Base-by-base conservation (phyloP, 1,140 invertebrate species). In the Choristoneura fumiferana region DNA sequence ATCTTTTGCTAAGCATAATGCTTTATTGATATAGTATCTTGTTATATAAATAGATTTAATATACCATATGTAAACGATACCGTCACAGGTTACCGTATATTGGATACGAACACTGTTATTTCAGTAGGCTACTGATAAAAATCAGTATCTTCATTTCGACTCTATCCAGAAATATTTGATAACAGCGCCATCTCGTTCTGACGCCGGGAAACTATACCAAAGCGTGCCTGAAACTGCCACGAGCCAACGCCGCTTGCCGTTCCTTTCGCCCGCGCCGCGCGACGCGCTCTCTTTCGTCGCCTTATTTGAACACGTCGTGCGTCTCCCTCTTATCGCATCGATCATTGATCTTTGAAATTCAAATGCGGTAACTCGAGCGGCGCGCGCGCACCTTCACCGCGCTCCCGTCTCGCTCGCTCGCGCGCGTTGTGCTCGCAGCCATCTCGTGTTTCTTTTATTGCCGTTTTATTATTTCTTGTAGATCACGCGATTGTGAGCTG, bases 401-500 rank as follows among this genome's bases (percentile, higher is more conserved):
- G 60, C 49, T 63, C 56, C 75, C 63, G 64, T 83, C 84, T 68
- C 81, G 67, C 74, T 81, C 77, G 38, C 71, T 60, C 75, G 70
- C 78, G 69, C 69, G 58, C 61, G 68, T 60, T 69, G n/a, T 71
- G 58, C 67, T 78, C 81, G 78, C 71, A 62, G 78, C 76, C 81
- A 79, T 85, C 85, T 86, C 82, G 77, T 76, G 78, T 85, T 85
- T 86, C 86, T 89, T 88, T 86, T 88, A 88, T 88, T 84, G 82
- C 79, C 81, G 84, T 88, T 87, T 88, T 88, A 88, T 88, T 88
- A 88, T 88, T 88, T 87, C 85, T 88, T 88, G 84, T 88, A 84
- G 84, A 87, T 89, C 86, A 87, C 84, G 86, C 82, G 86, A 89
- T 87, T 84, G 86, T 83, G 76, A 82, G 86, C 84, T 87, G 84